Evolutionary conservation across 2,797 vertebrate species (phyloP).

Genomic region (Phoeniculus purpureus): DNA sequence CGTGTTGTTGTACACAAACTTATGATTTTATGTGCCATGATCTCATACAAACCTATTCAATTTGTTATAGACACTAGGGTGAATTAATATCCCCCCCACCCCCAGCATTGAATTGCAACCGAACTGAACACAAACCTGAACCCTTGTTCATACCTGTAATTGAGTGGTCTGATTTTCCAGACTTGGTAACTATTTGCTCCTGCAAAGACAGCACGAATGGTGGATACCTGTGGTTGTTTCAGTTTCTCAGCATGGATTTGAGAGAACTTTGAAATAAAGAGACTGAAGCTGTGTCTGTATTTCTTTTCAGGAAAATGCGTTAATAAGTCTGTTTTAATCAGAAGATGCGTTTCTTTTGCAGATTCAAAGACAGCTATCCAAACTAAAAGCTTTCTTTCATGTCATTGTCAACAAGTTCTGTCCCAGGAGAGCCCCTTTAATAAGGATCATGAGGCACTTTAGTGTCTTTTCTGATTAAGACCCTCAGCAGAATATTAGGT

Average conservation of each 20-base stretch:
- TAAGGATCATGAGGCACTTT: slow-evolving; percentile 25
- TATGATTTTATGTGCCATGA: not conserved
- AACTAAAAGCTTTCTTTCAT: not conserved
- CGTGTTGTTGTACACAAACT: not conserved
- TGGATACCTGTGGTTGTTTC: not conserved
- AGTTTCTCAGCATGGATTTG: not conserved
- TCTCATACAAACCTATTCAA: not conserved
- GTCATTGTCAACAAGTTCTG: not conserved
- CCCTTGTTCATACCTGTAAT: not conserved
- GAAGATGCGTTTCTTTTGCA: not conserved
- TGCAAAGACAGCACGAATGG: not conserved
- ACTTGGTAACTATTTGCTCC: not conserved
- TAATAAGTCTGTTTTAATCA: not conserved
- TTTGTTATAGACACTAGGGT: not conserved
- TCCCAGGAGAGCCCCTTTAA: not conserved
- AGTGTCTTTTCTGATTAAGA: slow-evolving; percentile 20
- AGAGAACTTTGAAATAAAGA: not conserved
- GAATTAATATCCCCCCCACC: not conserved
- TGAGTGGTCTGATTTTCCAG: not conserved
- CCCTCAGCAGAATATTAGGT: slow-evolving; percentile 22
- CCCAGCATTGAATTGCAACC: not conserved
- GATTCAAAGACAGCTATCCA: not conserved
- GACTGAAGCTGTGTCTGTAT: accelerated
- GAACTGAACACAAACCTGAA: not conserved
- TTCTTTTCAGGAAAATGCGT: not conserved